Evolutionary conservation across 2,113 vertebrate genomes (phyloP), one percentile per base, ranked within the genome.

Genomic region (Silurus meridionalis): DNA sequence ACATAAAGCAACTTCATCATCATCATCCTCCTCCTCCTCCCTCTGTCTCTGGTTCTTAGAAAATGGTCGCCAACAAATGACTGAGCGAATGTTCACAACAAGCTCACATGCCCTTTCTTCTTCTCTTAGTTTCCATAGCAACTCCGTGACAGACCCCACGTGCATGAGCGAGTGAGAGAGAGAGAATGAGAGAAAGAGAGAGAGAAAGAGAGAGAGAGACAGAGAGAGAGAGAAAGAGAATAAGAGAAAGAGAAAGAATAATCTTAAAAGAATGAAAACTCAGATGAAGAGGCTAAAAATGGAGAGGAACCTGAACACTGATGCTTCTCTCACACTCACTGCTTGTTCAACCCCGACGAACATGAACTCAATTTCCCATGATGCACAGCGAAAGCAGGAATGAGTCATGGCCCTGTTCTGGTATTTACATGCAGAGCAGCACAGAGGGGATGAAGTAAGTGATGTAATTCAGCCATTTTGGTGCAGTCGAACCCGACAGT

Each of bases 91-190:
- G 92, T 92, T 94, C 91, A 90, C 87, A 93, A 93, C 92, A 92
- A 90, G 91, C 93, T 88, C 89, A 2, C 83, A 48, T 90, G 88
- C 92, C 91, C 46, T 79, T 71, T 83, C 94, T 95, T 95, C 93
- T 94, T 94, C 91, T 94, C 89, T 83, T 88, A 92, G 95, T 96
- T 95, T 94, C 95, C 93, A 95, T 95, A 95, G 94, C 93, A 92
- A 96, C 94, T 69, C 86, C 86, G 88, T 90, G 95, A 93, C 89
- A 93, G 93, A 92, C 90, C 90, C 82, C 85, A 91, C 86, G 85
- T 53, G 67, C 52, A 23, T 14, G 66, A 81, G 52, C 21, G 48
- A 60, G 64, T 2, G 84, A 66, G 48, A 21, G 60, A 80, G 8
- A 53, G 74, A 67, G 23, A 53, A 37, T 37, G 85, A 61, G 66